A percentile compares a stretch with the other conserved stretches of the same genome.
These are phyloP conservation scores for Loxodonta africana DNA, from an alignment of 2,113 vertebrate species.

Conservation along the genomic window DNA sequence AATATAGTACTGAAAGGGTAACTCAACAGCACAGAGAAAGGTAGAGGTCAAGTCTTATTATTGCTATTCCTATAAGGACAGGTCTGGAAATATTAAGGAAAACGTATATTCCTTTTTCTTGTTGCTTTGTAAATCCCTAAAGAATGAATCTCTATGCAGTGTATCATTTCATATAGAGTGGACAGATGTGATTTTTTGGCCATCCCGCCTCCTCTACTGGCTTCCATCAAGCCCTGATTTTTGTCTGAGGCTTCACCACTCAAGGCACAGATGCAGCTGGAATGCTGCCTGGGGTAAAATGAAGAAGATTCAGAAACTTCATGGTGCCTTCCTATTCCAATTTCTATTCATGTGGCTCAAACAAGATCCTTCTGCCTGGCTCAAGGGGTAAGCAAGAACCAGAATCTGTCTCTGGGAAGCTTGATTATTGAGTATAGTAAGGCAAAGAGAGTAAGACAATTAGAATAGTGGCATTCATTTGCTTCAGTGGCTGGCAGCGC, in stretches of 20 bases:
- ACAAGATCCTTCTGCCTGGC: not conserved
- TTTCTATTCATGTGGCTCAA: not conserved
- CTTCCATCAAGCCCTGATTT: not conserved
- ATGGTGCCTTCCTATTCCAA: not conserved
- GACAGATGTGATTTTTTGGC: not conserved
- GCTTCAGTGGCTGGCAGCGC: not conserved
- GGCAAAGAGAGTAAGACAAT: constrained; percentile 24
- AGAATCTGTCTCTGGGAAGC: not conserved
- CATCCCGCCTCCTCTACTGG: not conserved
- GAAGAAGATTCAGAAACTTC: not conserved
- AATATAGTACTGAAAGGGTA: no score
- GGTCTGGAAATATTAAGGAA: not conserved
- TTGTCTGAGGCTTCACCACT: not conserved
- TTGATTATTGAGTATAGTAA: not conserved
- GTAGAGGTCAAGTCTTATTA: not conserved
- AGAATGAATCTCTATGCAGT: not conserved
- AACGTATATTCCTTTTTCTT: not conserved
- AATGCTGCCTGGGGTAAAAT: not conserved
- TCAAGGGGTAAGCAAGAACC: not conserved
- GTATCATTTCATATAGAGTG: not conserved
- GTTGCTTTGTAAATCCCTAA: not conserved
- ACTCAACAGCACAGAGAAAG: not conserved
- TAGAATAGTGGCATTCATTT: not conserved
- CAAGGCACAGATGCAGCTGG: not conserved
- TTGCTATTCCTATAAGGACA: not conserved